Evolutionary conservation across 1,140 invertebrate species (phyloP), one percentile per base, ranked within the genome.

Genomic region (Bombus turneri): DNA sequence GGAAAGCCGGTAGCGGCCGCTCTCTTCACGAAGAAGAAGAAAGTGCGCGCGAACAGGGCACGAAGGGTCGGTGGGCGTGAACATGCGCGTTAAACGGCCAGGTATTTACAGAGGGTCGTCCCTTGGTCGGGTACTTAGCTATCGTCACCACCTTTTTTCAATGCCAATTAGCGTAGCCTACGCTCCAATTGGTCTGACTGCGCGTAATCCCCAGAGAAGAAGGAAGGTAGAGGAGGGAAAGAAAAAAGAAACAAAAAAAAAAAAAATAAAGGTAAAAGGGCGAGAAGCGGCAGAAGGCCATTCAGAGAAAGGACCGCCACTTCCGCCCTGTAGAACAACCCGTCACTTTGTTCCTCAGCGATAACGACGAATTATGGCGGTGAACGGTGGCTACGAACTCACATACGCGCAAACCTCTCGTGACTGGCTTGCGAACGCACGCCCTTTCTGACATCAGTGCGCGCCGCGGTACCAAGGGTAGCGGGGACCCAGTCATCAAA

Each of bases 91-190:
- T 81, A 73, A 82, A 62, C 73, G 57, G 74, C 39, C 64, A 80
- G 57, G 66, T 81, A 80, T 85, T 66, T 81, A 85, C 69, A 53
- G 78, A 85, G 83, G 78, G 78, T 85, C 76, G 83, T 85, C 77
- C 76, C 43, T 62, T n/a, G 74, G 74, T 72, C 72, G 86, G 87
- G 86, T 91, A 92, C 93, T 93, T 92, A 90, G 90, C 91, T 86
- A 91, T 93, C 92, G 91, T 93, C 93, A 91, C 87, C 93, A 93
- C 94, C 94, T 94, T 94, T 94, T 93, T 91, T 94, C 93, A 94
- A 94, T 94, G 92, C 93, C 94, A 94, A 94, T 94, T 94, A 94
- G 89, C 91, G 91, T 85, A 88, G 86, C 85, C 83, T 77, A 88
- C 83, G 78, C 83, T 87, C 87, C 88, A 82, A 83, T 92, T 92